Evolutionary conservation across 2,888 invertebrate species (phyloP), one percentile per base, ranked within the genome.

Genomic region (Mesochorus sp.): DNA sequence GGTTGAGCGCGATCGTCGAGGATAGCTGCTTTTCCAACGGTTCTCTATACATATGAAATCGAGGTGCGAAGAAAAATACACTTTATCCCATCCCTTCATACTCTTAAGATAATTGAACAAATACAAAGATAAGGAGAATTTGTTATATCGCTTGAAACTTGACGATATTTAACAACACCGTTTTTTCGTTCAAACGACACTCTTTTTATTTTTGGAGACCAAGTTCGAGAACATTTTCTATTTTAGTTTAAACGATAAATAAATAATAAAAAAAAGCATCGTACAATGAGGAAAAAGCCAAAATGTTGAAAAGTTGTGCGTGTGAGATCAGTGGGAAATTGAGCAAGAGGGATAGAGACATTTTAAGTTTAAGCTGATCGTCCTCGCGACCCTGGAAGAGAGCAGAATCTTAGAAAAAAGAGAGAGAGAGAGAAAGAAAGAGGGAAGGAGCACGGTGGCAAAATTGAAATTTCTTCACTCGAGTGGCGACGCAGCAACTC

Each of bases 391-490:
- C 6, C 12, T 21, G 26, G 3, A 2, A 39, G 24, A 26, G 42
- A 26, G 21, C 19, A 31, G 66, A 49, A 51, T 21, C 21, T 39
- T 53, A 39, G 39, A 59, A 19, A 59, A 61, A 26, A 61, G 66
- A 37, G 70, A 61, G 57, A 55, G 24, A 26, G 57, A 42, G 72
- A 53, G 42, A 67, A 34, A 59, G 47, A n/a, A 12, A 55, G 67
- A 39, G 31, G 49, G 64, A 49, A 61, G 34, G 64, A 67, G 53
- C 53, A 80, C 73, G 83, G 85, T 85, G 87, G 86, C 89, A 89
- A 90, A 90, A 90, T 90, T 90, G 90, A 90, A 91, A 91, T 89
- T 88, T 88, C 88, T 87, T 84, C 88, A 88, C 89, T 89, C 88
- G 89, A 89, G 87, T 87, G 88, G 86, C 88, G 89, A 88, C 88